phyloP scores from a whole-genome alignment of 2,113 vertebrate genomes.

The Petrocephalus microphthalmus region DNA sequence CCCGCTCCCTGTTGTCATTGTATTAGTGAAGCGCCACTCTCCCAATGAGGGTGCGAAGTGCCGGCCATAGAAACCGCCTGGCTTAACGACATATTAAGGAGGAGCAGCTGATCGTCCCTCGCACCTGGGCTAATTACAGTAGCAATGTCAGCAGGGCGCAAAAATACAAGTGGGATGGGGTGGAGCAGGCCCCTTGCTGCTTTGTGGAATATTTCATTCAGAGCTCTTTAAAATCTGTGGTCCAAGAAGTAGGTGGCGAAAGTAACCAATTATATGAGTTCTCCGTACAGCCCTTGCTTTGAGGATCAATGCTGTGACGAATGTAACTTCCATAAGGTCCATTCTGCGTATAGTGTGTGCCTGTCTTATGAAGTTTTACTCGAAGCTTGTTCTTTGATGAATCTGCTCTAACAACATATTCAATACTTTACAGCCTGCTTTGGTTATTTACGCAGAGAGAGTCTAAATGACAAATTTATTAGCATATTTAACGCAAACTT shows the following conservation, averaged over 20 bases:
- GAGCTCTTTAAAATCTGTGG: neutral
- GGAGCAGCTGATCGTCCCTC: constrained; percentile 18
- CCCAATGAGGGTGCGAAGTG: neutral
- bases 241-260: neutral
- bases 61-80: constrained; percentile 13
- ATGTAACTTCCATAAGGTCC: neutral
- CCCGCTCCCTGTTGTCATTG: neutral
- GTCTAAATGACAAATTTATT: neutral
- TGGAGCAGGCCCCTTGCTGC: neutral
- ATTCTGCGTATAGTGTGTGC: neutral
- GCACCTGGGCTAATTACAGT: constrained; percentile 24
- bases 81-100: constrained; percentile 20
- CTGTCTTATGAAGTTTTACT: neutral
- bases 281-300: neutral
- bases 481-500: neutral
- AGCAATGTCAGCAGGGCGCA: constrained; percentile 6
- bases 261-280: neutral
- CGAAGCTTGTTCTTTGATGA: neutral
- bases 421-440: neutral
- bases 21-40: constrained; percentile 3
- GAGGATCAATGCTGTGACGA: neutral
- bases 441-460: neutral
- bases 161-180: neutral
- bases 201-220: neutral
- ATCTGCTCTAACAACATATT: neutral